phyloP scores from a whole-genome alignment of 2,888 invertebrate species.

The Tipula unca region DNA sequence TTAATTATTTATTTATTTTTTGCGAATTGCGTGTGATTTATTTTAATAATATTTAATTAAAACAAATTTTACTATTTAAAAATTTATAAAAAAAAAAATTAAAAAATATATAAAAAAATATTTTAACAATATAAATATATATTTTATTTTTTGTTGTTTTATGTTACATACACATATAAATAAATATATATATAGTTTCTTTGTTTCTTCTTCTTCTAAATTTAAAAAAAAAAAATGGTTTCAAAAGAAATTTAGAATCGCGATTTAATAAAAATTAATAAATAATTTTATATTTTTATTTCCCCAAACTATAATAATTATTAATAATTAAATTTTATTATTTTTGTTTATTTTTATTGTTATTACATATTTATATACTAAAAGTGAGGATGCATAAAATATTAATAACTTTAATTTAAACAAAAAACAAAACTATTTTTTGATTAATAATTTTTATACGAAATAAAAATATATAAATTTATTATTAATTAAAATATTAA shows the following conservation, averaged over 20 bases:
- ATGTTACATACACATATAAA: background rate
- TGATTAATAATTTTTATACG: background rate
- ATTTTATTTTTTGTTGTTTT: background rate
- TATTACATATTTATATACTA: background rate
- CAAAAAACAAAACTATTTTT: background rate
- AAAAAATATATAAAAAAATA: background rate
- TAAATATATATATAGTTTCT: background rate
- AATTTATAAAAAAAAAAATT: background rate
- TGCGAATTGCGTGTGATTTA: background rate
- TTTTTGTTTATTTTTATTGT: background rate
- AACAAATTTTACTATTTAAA: background rate
- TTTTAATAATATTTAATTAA: constrained; percentile 2
- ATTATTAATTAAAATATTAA: background rate
- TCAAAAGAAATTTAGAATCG: background rate
- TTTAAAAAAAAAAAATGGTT: background rate
- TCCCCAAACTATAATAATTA: background rate
- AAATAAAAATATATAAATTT: background rate
- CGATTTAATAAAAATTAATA: background rate
- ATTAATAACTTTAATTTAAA: background rate
- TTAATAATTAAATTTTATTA: background rate
- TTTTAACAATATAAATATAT: background rate
- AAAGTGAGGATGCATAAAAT: constrained; percentile 14
- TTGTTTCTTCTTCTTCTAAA: background rate
- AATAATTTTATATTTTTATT: background rate
- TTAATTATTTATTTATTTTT: background rate